Conservation (phyloP, 2,113 vertebrate genomes). For the Ophthalmotilapia sp. region DNA sequence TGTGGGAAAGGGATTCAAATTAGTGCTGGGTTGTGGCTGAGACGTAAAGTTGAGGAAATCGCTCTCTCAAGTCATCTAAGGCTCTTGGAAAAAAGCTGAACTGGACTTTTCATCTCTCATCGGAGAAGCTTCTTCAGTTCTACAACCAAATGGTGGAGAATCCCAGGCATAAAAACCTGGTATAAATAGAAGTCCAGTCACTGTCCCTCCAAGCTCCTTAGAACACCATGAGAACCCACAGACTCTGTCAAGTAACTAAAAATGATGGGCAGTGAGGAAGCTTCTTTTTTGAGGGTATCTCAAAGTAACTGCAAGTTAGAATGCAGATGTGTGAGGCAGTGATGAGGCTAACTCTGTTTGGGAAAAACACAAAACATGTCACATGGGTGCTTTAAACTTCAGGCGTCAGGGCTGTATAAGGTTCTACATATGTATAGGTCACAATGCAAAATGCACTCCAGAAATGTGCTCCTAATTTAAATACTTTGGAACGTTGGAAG, state of each 20-base stretch:
- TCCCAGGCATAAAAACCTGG: not conserved
- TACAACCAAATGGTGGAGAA: not conserved
- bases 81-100: fast-evolving
- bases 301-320: not conserved
- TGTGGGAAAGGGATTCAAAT: not conserved
- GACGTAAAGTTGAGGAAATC: fast-evolving
- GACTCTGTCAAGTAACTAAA: not conserved
- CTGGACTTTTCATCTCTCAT: not conserved
- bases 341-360: not conserved
- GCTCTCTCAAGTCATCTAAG: not conserved
- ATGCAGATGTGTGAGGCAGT: not conserved
- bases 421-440: not conserved
- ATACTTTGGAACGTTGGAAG: conserved; percentile 24
- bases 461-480: conserved; percentile 38
- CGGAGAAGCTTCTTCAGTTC: not conserved
- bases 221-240: not conserved
- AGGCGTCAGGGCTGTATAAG: not conserved
- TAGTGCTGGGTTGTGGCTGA: not conserved
- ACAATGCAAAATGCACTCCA: not conserved
- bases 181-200: not conserved
- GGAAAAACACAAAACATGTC: not conserved
- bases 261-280: not conserved
- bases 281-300: not conserved
- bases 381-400: not conserved
- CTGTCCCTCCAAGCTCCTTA: not conserved